phyloP scores from a whole-genome alignment of 2,888 invertebrate genomes.

The Dromius quadrimaculatus region DNA sequence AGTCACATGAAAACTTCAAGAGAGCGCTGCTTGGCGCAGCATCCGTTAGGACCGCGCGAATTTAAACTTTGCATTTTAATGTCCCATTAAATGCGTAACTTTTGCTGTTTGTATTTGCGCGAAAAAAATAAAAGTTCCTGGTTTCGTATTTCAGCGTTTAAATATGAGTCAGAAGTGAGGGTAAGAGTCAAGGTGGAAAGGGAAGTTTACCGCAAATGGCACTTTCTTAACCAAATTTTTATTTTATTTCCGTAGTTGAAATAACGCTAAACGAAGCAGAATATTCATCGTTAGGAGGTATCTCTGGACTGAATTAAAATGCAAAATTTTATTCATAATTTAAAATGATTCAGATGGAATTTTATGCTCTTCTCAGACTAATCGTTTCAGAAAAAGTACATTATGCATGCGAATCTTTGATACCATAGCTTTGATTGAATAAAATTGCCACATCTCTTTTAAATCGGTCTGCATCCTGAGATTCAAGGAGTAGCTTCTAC shows the following conservation, averaged over 20 bases:
- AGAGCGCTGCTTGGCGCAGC: conserved; percentile 3
- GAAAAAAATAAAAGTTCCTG: conserved; percentile 14
- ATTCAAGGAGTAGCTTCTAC: no score
- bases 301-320: no score
- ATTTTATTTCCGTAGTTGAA: background rate
- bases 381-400: no score
- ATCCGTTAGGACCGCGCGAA: background rate
- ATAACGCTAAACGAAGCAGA: background rate
- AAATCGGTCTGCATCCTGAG: no score
- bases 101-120: conserved; percentile 28
- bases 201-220: background rate
- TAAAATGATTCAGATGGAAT: no score
- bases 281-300: conserved; percentile 1
- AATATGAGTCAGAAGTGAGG: background rate
- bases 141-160: conserved; percentile 21
- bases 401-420: no score
- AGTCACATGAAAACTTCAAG: conserved; percentile 50
- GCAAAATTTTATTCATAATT: no score
- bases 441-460: no score
- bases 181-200: background rate
- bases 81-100: conserved; percentile 32
- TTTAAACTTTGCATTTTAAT: conserved; percentile 45
- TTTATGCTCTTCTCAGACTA: no score
- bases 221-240: conserved; percentile 17
- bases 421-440: no score